These are phyloP conservation scores for Crotalus tigris DNA, from an alignment of 2,113 vertebrate species.

Conservation along the genomic window DNA sequence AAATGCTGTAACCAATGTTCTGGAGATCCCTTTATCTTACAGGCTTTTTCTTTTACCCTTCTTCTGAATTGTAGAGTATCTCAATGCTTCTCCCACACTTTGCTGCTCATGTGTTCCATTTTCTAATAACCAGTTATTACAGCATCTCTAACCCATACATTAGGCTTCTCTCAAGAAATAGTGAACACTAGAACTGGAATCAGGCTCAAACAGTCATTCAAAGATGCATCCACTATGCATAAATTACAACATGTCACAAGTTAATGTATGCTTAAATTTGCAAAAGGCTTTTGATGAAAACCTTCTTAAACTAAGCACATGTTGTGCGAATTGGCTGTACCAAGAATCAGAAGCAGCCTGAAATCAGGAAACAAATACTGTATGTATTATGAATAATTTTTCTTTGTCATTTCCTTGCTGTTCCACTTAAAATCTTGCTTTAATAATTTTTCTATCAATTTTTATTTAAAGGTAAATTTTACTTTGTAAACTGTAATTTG, in stretches of 20 bases:
- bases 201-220: neutral
- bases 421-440: neutral
- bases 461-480: neutral
- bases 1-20: neutral
- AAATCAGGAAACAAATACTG: neutral
- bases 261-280: neutral
- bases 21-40: neutral
- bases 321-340: neutral
- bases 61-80: neutral
- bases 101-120: neutral
- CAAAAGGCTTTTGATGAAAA: neutral
- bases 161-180: neutral
- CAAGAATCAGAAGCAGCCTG: neutral
- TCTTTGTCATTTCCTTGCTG: neutral
- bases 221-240: neutral
- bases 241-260: neutral
- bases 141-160: neutral
- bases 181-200: neutral
- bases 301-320: neutral
- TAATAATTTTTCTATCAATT: neutral
- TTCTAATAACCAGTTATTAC: neutral
- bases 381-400: neutral
- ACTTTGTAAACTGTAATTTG: no score
- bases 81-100: neutral
- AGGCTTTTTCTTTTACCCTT: neutral